A percentile compares a stretch with the other conserved stretches of the same genome.
These are phyloP conservation scores for Petrolisthes cinctipes DNA, from an alignment of 2,888 invertebrate species.

Conservation along the genomic window DNA sequence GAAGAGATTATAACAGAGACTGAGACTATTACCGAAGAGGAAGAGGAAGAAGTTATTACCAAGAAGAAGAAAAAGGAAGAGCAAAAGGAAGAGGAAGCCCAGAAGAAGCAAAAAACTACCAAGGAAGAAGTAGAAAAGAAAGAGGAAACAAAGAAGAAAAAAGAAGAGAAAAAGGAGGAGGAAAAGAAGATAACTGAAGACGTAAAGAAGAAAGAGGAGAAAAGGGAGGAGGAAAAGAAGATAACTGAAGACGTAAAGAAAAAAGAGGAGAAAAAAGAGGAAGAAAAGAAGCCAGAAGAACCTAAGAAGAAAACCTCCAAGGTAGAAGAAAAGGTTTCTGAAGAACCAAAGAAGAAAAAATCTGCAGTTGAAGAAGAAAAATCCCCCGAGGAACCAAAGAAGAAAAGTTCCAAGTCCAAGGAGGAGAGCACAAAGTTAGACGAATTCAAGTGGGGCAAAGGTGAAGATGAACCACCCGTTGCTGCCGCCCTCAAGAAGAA, in stretches of 20 bases:
- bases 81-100: constrained; percentile 69
- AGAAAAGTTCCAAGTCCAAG: neutral
- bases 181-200: constrained; percentile 45
- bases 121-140: constrained; percentile 30
- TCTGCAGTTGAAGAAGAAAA: constrained; percentile 31
- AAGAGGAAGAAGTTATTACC: constrained; percentile 67
- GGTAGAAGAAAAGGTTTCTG: constrained; percentile 39
- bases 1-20: constrained; percentile 37
- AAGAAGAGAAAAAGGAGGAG: constrained; percentile 27
- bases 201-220: constrained; percentile 66
- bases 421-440: neutral
- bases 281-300: constrained; percentile 68
- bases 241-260: constrained; percentile 68
- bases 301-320: constrained; percentile 68
- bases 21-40: constrained; percentile 42
- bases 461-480: neutral
- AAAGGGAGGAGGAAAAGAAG: constrained; percentile 34
- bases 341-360: constrained; percentile 47
- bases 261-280: constrained; percentile 69
- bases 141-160: constrained; percentile 67
- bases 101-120: constrained; percentile 68
- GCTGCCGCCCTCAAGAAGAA: constrained; percentile 12
- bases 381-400: neutral
- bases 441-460: neutral
- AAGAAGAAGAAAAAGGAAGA: constrained; percentile 61